Percentiles rank a stretch among this genome's conserved stretches.
Evolutionary conservation across 2,797 vertebrate genomes (phyloP).

Genomic region (Enteromius anoplus): DNA sequence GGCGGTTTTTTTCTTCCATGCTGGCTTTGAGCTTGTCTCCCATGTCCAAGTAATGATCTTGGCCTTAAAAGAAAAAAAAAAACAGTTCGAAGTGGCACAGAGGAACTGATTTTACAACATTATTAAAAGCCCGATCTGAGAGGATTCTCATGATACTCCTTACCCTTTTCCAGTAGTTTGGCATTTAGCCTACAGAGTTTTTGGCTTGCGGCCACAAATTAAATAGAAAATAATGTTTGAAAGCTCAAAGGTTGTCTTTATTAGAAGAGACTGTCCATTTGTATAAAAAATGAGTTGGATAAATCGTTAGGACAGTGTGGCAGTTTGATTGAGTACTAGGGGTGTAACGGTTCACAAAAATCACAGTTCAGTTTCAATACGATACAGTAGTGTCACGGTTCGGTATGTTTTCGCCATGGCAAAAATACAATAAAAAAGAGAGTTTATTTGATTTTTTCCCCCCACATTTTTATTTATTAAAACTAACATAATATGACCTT

Average conservation of each 20-base stretch:
- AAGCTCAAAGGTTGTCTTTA: slow-evolving; percentile 11
- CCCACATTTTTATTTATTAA: too few relatives aligned
- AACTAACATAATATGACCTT: too few relatives aligned
- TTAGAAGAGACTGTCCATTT: neutral
- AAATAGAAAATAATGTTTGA: slow-evolving; percentile 42
- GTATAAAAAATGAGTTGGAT: neutral
- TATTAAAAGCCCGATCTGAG: slow-evolving; percentile 23
- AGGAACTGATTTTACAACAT: slow-evolving; percentile 37
- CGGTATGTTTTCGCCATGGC: too few relatives aligned
- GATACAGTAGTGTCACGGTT: too few relatives aligned
- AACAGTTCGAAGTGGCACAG: neutral
- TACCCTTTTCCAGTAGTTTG: slow-evolving; percentile 35
- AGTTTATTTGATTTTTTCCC: too few relatives aligned
- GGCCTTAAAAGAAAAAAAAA: slow-evolving; percentile 19
- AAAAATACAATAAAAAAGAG: too few relatives aligned
- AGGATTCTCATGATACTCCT: slow-evolving; percentile 42
- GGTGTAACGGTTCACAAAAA: too few relatives aligned
- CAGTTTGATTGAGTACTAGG: neutral
- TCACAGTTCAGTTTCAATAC: too few relatives aligned
- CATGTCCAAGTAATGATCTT: slow-evolving; percentile 29
- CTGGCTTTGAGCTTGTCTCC: slow-evolving; percentile 17
- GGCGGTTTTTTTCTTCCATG: slow-evolving; percentile 10
- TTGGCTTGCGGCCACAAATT: slow-evolving; percentile 49
- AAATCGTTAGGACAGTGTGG: neutral
- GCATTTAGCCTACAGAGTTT: slow-evolving; percentile 41